Evolutionary conservation across 2,113 vertebrate species (phyloP).

Genomic region (mouse (Mus musculus)): GRCm39 chr11:36636001-36636500

Average conservation of each 20-base stretch:
- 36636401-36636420: background rate
- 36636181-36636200: constrained; percentile 60
- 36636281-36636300: constrained; percentile 51
- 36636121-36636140: constrained; percentile 49
- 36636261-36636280: constrained; percentile 65
- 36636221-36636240: constrained; percentile 61
- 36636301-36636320: constrained; percentile 36
- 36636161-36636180: constrained; percentile 20
- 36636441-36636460: constrained; percentile 66
- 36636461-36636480: background rate
- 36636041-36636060: constrained; percentile 71
- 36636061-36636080: constrained; percentile 66
- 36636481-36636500: constrained; percentile 47
- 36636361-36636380: constrained; percentile 62
- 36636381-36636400: constrained; percentile 49
- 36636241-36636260: constrained; percentile 68
- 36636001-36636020: constrained; percentile 69
- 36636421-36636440: constrained; percentile 62
- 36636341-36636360: constrained; percentile 72
- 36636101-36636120: constrained; percentile 63
- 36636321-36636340: constrained; percentile 58
- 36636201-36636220: constrained; percentile 49
- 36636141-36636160: constrained; percentile 59
- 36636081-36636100: constrained; percentile 18
- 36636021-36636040: constrained; percentile 63